phyloP scores from a whole-genome alignment of 2,797 vertebrate species.

The Ficedula albicollis region DNA sequence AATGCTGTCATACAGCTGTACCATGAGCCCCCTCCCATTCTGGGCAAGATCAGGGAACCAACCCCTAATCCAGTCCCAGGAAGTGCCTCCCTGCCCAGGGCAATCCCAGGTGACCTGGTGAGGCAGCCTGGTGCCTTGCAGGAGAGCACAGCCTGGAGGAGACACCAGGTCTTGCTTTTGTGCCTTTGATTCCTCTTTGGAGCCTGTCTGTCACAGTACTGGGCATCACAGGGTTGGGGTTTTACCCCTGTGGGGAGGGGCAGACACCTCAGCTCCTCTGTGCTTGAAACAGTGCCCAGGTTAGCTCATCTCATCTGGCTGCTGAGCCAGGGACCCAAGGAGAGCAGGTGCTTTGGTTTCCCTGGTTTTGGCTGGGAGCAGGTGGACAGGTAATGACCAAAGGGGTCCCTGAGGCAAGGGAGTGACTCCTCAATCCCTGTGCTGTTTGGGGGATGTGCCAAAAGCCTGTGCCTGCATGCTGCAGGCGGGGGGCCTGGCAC shows the following conservation, averaged over 20 bases:
- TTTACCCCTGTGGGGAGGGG: background rate
- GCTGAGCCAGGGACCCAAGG: background rate
- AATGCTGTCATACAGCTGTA: background rate
- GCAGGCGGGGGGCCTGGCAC: background rate
- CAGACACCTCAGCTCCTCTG: background rate
- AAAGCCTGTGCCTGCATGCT: background rate
- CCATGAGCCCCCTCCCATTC: accelerated
- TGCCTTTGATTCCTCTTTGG: background rate
- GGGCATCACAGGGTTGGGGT: background rate
- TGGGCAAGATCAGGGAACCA: background rate
- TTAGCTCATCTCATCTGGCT: background rate
- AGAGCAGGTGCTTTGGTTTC: background rate
- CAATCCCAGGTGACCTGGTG: background rate
- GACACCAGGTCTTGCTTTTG: background rate
- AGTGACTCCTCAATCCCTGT: background rate
- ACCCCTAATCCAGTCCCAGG: accelerated
- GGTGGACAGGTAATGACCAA: background rate
- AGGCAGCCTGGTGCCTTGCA: background rate
- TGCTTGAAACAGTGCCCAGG: accelerated
- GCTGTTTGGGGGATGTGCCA: background rate
- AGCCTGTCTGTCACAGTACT: background rate
- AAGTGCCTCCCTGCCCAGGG: background rate
- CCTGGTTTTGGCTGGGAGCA: background rate
- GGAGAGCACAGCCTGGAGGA: background rate
- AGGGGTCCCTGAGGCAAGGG: background rate